Percentiles rank a stretch among this genome's conserved stretches.
phyloP scores from a whole-genome alignment of 2,113 vertebrate genomes.

The Psephotus haematonotus region DNA sequence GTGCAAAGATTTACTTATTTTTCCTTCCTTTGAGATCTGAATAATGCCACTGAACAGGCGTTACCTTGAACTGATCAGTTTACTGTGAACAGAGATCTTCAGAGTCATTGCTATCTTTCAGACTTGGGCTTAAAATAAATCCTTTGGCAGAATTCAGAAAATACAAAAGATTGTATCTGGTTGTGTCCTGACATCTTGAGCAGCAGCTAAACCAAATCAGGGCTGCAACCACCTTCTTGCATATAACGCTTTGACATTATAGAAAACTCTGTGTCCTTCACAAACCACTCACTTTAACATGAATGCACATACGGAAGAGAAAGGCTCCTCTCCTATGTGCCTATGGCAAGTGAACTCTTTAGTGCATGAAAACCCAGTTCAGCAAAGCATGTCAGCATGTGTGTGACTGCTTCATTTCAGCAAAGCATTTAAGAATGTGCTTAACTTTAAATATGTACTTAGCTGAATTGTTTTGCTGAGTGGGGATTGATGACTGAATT shows the following conservation, averaged over 20 bases:
- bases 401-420: not conserved
- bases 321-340: not conserved
- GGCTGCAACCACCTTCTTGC: not conserved
- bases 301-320: not conserved
- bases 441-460: constrained; percentile 34
- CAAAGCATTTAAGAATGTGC: not conserved
- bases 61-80: not conserved
- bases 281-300: not conserved
- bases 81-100: not conserved
- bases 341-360: not conserved
- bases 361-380: not conserved
- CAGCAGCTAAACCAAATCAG: not conserved
- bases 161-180: not conserved
- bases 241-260: not conserved
- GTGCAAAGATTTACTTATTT: not conserved
- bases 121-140: not conserved
- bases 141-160: not conserved
- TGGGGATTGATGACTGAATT: constrained; percentile 38
- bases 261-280: not conserved
- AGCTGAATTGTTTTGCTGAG: constrained; percentile 13
- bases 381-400: not conserved
- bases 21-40: not conserved
- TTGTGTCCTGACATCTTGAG: not conserved
- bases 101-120: not conserved
- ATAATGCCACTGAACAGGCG: not conserved